Percentiles rank a stretch among this genome's conserved stretches.
Conservation (phyloP, 1,140 invertebrate genomes). For the Patella vulgata region DNA sequence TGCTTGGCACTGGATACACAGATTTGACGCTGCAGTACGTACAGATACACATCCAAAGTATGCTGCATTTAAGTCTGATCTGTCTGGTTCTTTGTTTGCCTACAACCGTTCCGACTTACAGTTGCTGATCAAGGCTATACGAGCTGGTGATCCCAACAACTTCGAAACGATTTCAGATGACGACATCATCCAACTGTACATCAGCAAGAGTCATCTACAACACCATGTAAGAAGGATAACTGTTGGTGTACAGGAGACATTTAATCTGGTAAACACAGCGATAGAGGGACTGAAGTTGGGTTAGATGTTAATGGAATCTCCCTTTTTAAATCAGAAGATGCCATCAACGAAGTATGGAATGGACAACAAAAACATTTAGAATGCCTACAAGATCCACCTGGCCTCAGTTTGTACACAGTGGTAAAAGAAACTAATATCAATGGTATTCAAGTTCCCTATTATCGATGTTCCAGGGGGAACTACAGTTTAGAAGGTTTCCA, state of each 20-base stretch:
- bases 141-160: no score
- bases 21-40: no score
- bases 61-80: no score
- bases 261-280: neutral
- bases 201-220: neutral
- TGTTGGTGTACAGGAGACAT: conserved; percentile 10
- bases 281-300: conserved; percentile 5
- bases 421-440: neutral
- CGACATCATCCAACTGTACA: neutral
- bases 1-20: no score
- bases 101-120: no score
- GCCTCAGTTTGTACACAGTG: conserved; percentile 3
- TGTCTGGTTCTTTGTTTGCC: no score
- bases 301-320: conserved; percentile 9
- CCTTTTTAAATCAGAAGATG: conserved; percentile 7
- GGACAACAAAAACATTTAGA: neutral
- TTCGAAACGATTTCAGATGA: neutral
- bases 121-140: no score
- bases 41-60: no score
- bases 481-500: conserved; percentile 14
- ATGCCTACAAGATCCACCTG: conserved; percentile 12
- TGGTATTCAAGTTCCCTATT: conserved; percentile 4
- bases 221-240: conserved; percentile 3
- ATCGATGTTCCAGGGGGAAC: conserved; percentile 3
- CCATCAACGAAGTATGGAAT: conserved; percentile 4